phyloP scores from a whole-genome alignment of 2,888 invertebrate species.

The Tinea trinotella region DNA sequence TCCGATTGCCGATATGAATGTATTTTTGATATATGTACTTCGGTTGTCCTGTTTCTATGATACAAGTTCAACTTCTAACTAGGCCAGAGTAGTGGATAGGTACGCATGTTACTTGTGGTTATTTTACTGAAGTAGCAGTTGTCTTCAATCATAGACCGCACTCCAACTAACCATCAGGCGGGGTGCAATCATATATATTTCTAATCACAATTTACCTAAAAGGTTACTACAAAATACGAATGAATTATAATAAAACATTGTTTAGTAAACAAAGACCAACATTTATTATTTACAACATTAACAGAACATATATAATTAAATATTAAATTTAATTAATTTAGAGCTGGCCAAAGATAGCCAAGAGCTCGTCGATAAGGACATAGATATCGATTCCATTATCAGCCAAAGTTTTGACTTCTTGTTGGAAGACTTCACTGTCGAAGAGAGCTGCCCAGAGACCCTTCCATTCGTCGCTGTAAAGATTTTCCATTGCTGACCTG shows the following conservation, averaged over 20 bases:
- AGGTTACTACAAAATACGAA: no score
- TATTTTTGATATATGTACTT: no score
- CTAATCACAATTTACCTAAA: no score
- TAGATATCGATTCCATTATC: slow-evolving; percentile 41
- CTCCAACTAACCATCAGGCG: no score
- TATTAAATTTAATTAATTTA: neutral
- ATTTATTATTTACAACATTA: neutral
- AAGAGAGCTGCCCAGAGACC: slow-evolving; percentile 36
- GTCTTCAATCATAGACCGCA: no score
- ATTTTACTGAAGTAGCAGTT: no score
- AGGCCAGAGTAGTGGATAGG: no score
- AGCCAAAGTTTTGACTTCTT: slow-evolving; percentile 35
- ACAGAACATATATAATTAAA: neutral
- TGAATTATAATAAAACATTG: neutral
- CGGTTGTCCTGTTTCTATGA: no score
- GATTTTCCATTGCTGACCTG: slow-evolving; percentile 41
- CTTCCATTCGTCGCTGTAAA: slow-evolving; percentile 45
- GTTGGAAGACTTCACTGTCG: slow-evolving; percentile 40
- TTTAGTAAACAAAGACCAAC: neutral
- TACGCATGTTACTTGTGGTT: no score
- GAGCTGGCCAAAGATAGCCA: slow-evolving; percentile 45
- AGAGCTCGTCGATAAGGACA: slow-evolving; percentile 33
- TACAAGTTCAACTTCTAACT: no score
- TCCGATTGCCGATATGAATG: no score
- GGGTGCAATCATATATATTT: no score